Conservation (phyloP, 2,797 vertebrate genomes). For the Cheirogaleus major region DNA sequence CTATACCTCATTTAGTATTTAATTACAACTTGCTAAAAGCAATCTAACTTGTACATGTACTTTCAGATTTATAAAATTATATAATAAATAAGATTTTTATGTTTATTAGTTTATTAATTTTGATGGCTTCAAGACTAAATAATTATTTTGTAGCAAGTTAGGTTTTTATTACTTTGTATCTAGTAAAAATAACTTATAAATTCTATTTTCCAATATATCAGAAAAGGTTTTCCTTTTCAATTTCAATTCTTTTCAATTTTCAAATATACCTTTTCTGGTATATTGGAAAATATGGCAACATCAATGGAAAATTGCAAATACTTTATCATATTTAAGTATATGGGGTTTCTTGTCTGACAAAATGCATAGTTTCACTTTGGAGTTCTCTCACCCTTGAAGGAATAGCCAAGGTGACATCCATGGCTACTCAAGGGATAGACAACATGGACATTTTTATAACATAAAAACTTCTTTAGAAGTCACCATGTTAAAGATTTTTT, state of each 20-base stretch:
- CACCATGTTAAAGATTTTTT: not conserved
- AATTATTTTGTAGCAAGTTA: not conserved
- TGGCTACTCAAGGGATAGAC: not conserved
- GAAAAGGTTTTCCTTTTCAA: no score
- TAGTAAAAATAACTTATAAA: not conserved
- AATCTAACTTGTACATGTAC: not conserved
- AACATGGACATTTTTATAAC: not conserved
- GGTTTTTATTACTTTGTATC: not conserved
- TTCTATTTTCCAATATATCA: not conserved
- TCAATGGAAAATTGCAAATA: not conserved
- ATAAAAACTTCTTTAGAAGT: not conserved
- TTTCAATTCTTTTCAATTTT: not conserved
- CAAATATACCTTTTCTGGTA: not conserved
- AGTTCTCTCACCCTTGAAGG: not conserved
- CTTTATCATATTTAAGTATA: not conserved
- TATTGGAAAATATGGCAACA: not conserved
- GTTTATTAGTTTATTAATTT: conserved; percentile 36
- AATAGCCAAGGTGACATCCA: not conserved
- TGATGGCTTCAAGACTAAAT: not conserved
- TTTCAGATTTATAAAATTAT: conserved; percentile 49
- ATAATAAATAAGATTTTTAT: conserved; percentile 31
- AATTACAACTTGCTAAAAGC: conserved; percentile 44
- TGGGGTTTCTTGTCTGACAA: not conserved
- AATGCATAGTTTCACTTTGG: not conserved
- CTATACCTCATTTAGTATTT: conserved; percentile 52